Evolutionary conservation across 2,113 vertebrate species (phyloP).

Genomic region (Engystomops pustulosus): DNA sequence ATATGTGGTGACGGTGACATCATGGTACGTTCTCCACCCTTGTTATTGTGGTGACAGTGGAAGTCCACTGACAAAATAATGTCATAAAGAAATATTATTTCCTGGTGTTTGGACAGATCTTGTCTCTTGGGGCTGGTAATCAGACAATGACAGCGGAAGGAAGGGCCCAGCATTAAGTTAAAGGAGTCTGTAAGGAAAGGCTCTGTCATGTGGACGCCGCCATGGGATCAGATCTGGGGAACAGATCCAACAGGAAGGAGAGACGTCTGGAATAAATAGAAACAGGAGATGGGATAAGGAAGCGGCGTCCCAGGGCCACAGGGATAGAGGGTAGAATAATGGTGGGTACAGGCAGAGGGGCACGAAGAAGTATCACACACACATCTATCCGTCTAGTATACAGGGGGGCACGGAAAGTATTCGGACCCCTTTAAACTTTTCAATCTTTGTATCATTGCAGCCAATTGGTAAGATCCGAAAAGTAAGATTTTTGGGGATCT

Average conservation of each 20-base stretch:
- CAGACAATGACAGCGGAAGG: constrained; percentile 40
- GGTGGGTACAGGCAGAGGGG: no score
- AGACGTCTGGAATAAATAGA: constrained; percentile 18
- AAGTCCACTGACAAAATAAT: not conserved
- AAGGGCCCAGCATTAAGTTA: not conserved
- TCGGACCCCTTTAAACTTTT: no score
- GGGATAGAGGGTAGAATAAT: not conserved
- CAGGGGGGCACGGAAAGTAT: no score
- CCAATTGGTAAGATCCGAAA: no score
- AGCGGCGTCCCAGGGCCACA: not conserved
- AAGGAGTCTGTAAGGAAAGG: not conserved
- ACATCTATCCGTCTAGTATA: no score
- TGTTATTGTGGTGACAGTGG: not conserved
- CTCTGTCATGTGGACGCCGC: not conserved
- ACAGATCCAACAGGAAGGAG: not conserved
- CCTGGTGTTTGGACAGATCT: constrained; percentile 9
- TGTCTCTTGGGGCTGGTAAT: constrained; percentile 14
- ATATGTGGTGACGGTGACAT: no score
- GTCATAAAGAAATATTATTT: constrained; percentile 27
- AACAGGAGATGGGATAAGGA: not conserved
- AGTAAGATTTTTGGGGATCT: no score
- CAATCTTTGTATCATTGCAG: no score
- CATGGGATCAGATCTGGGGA: not conserved
- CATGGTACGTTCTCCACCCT: not conserved
- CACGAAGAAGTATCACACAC: no score